phyloP scores from a whole-genome alignment of 2,113 vertebrate species.

The Setophaga coronata region DNA sequence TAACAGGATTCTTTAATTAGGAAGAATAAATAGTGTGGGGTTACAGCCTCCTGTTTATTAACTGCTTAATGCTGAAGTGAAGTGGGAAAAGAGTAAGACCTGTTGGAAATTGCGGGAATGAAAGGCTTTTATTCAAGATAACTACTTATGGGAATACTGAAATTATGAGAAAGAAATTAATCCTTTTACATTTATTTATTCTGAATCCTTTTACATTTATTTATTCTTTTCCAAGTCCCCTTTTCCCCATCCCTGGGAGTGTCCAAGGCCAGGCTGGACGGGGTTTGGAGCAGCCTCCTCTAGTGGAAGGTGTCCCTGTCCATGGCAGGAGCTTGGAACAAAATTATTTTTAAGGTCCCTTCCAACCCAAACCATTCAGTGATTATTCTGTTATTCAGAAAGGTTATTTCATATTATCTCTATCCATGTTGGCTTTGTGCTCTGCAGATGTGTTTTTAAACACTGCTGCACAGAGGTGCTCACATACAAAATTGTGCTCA shows the following conservation, averaged over 20 bases:
- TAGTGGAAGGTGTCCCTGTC: neutral
- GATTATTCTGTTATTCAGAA: neutral
- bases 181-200: neutral
- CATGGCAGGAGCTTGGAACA: neutral
- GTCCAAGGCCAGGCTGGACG: neutral
- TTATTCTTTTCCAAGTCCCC: neutral
- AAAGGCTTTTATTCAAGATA: neutral
- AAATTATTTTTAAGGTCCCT: neutral
- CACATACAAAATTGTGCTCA: neutral
- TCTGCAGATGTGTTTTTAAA: neutral
- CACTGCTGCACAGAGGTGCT: neutral
- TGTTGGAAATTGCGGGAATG: neutral
- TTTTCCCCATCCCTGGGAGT: neutral
- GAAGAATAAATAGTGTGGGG: neutral
- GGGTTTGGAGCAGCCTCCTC: fast-evolving
- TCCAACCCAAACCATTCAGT: neutral
- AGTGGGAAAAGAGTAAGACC: neutral
- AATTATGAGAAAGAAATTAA: neutral
- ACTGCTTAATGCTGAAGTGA: neutral
- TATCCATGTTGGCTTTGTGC: neutral
- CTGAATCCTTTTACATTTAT: neutral
- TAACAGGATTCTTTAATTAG: neutral
- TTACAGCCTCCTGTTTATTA: neutral
- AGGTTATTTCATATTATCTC: neutral
- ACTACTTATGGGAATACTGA: neutral